Evolutionary conservation across 92 coral and sea anemone genomes (phyloP).

Genomic region (Actinostola sp.): DNA sequence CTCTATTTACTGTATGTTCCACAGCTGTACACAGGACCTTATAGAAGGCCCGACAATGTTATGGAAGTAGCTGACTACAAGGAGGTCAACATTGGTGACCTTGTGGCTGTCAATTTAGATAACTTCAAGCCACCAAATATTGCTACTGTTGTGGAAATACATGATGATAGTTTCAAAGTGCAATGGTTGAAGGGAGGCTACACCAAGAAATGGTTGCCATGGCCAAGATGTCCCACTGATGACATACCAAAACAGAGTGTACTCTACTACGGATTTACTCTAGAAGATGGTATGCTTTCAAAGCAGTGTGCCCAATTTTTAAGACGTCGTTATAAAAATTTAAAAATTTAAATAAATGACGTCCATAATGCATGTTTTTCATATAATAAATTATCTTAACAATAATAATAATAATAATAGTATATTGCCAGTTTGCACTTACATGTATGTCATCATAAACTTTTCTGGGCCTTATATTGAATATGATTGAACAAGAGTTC

Average conservation of each 20-base stretch:
- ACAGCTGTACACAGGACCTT: conserved; percentile 30
- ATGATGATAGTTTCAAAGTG: neutral
- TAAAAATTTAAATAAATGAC: no score
- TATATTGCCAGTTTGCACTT: no score
- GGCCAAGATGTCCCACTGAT: conserved; percentile 34
- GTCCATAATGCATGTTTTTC: no score
- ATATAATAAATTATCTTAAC: no score
- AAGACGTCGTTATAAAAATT: no score
- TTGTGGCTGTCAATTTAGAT: conserved; percentile 45
- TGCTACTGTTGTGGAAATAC: conserved; percentile 18
- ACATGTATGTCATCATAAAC: no score
- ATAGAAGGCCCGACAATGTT: conserved; percentile 37
- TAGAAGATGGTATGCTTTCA: no score
- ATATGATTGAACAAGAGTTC: no score
- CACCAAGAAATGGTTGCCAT: conserved; percentile 30
- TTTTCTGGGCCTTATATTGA: no score
- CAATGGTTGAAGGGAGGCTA: conserved; percentile 53
- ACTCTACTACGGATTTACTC: conserved; percentile 26
- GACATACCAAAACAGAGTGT: conserved; percentile 51
- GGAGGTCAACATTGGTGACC: conserved; percentile 20
- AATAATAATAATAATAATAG: no score
- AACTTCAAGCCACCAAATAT: conserved; percentile 30
- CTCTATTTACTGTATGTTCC: neutral
- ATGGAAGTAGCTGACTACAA: conserved; percentile 25
- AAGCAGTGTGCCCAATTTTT: no score